phyloP scores from a whole-genome alignment of 2,113 vertebrate species.

The Notothenia coriiceps region DNA sequence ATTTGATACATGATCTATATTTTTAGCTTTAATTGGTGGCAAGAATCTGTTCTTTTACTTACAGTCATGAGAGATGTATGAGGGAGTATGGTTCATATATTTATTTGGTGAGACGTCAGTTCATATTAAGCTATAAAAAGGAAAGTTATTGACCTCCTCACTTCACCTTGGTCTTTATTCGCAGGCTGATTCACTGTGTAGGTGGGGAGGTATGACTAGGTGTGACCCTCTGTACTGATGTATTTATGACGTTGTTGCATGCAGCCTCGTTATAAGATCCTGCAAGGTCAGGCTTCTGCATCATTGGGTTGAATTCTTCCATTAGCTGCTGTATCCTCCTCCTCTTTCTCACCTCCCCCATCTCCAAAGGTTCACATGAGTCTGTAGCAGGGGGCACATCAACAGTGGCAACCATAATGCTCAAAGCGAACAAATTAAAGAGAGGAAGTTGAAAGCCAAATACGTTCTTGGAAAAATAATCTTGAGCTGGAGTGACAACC shows the following conservation, averaged over 20 bases:
- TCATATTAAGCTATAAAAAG: slow-evolving; percentile 19
- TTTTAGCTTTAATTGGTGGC: background rate
- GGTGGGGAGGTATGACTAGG: slow-evolving; percentile 25
- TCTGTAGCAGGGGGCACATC: slow-evolving; percentile 37
- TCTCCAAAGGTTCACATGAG: slow-evolving; percentile 53
- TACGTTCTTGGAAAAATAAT: slow-evolving; percentile 43
- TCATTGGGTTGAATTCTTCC: slow-evolving; percentile 28
- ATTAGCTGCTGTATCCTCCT: slow-evolving; percentile 40
- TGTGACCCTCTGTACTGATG: slow-evolving; percentile 32
- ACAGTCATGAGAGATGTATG: slow-evolving; percentile 1
- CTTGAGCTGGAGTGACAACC: slow-evolving; percentile 65
- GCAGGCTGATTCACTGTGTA: slow-evolving; percentile 29
- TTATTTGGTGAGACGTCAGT: background rate
- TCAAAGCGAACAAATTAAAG: slow-evolving; percentile 54
- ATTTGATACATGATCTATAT: slow-evolving; percentile 6
- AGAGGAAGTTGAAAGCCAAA: slow-evolving; percentile 62
- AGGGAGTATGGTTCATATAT: slow-evolving; percentile 25
- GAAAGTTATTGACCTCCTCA: slow-evolving; percentile 4
- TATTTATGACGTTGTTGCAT: slow-evolving; percentile 36
- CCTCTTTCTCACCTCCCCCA: slow-evolving; percentile 34
- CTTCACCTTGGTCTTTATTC: slow-evolving; percentile 6
- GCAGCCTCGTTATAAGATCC: slow-evolving; percentile 30
- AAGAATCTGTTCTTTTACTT: slow-evolving; percentile 2
- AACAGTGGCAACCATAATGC: slow-evolving; percentile 36
- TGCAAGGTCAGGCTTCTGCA: slow-evolving; percentile 49